Evolutionary conservation across 2,797 vertebrate genomes (phyloP), one percentile per base, ranked within the genome.

Genomic region (Toxotes lorentzi): DNA sequence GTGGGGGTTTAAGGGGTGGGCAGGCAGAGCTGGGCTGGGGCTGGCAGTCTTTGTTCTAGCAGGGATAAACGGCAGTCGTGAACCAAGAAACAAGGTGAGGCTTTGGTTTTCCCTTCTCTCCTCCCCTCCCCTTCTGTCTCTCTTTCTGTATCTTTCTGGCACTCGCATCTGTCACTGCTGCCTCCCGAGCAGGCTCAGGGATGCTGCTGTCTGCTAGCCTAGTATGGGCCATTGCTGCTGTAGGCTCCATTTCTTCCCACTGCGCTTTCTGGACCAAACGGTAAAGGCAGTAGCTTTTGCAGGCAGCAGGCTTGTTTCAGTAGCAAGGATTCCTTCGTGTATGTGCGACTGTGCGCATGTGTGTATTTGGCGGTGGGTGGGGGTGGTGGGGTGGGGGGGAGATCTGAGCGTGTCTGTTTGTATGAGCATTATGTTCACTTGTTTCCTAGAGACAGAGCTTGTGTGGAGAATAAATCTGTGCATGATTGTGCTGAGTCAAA

Each of bases 171-270:
- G 54, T 67, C 60, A 53, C 76, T 72, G 71, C 86, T 77, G 75
- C 81, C 74, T 81, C 59, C 81, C 48, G 43, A 13, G 60, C 85
- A 57, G 83, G 83, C 67, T 90, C 93, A 95, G 94, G 90, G 92
- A 94, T 94, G 93, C 91, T 88, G 89, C 86, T 64, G 70, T 76
- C 73, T 67, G 81, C 70, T 85, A 84, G 88, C 80, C 53, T 77
- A 50, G 80, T 81, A 92, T 93, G 97, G 96, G 96, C 93, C 96
- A 95, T 75, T 89, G 94, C 95, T 97, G 96, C 94, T 96, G 95
- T 94, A 94, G 93, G 90, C 88, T 91, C 88, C 92, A 90, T 88
- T 79, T 93, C 94, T 88, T 92, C 91, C 89, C 94, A 86, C 88
- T 91, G 87, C 94, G 87, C 91, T 95, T 95, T 94, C 89, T 94